phyloP scores from a whole-genome alignment of 2,797 vertebrate species.

The Heteromormyrus szaboi region DNA sequence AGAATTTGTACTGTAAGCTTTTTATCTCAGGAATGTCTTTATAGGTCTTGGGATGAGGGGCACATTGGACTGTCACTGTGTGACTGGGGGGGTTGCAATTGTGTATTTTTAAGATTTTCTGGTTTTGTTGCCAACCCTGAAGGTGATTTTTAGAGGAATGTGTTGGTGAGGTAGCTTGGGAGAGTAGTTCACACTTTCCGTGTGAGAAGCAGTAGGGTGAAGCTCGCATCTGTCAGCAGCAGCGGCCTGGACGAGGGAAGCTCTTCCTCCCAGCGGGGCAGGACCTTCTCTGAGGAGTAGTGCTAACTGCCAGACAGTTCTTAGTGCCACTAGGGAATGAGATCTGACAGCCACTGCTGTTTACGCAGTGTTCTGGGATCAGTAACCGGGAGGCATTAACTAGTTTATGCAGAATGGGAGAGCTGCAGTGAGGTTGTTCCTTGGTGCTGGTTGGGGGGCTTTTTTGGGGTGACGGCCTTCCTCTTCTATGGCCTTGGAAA shows the following conservation, averaged over 20 bases:
- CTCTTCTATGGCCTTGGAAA: not conserved
- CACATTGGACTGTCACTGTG: not conserved
- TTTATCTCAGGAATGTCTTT: not conserved
- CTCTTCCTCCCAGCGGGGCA: constrained; percentile 46
- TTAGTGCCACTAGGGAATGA: not conserved
- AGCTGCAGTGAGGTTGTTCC: not conserved
- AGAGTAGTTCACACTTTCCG: constrained; percentile 3
- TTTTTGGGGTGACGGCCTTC: not conserved
- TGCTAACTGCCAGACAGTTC: not conserved
- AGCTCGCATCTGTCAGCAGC: not conserved
- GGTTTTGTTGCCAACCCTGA: not conserved
- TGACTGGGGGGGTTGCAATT: not conserved
- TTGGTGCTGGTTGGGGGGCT: not conserved
- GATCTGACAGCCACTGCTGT: not conserved
- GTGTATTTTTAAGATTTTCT: constrained; percentile 20
- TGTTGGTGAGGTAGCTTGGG: not conserved
- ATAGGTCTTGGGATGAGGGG: not conserved
- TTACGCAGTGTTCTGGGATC: not conserved
- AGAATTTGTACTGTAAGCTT: not conserved
- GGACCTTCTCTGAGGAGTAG: not conserved
- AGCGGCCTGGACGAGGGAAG: constrained; percentile 25
- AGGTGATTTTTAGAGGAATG: constrained; percentile 8
- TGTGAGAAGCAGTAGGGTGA: not conserved
- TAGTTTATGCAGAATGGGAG: not conserved
- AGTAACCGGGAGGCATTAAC: not conserved